Conservation (phyloP, 2,888 invertebrate species). For the Mythimna vitellina region DNA sequence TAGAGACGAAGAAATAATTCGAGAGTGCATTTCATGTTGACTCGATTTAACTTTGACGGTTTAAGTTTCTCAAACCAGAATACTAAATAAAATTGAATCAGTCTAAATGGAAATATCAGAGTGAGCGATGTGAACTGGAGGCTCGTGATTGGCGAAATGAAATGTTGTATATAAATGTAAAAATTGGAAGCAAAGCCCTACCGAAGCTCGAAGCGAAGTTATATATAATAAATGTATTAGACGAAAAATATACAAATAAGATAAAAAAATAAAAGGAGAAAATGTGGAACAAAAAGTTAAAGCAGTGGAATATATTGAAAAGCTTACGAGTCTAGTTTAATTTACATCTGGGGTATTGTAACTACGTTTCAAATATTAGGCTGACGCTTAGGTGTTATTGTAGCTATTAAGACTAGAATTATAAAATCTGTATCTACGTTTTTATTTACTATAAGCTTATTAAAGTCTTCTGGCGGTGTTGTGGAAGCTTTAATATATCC, state of each 20-base stretch:
- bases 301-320: slow-evolving; percentile 69
- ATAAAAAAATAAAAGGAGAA: slow-evolving; percentile 55
- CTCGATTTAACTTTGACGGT: slow-evolving; percentile 48
- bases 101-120: slow-evolving; percentile 16
- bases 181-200: slow-evolving; percentile 76
- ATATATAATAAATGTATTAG: slow-evolving; percentile 32
- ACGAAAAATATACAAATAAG: slow-evolving; percentile 43
- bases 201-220: slow-evolving; percentile 72
- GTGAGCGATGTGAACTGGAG: slow-evolving; percentile 59
- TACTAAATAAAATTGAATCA: slow-evolving; percentile 32
- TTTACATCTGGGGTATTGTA: slow-evolving; percentile 48
- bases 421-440: slow-evolving; percentile 69
- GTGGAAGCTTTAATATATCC: slow-evolving; percentile 77
- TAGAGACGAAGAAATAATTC: slow-evolving; percentile 37
- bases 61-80: slow-evolving; percentile 35
- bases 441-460: slow-evolving; percentile 75
- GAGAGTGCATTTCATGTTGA: slow-evolving; percentile 50
- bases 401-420: slow-evolving; percentile 70
- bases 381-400: slow-evolving; percentile 70
- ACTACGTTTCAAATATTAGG: slow-evolving; percentile 67
- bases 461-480: slow-evolving; percentile 77
- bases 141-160: slow-evolving; percentile 62
- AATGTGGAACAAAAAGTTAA: slow-evolving; percentile 64
- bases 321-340: slow-evolving; percentile 58
- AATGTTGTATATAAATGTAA: slow-evolving; percentile 64